A percentile compares a stretch with the other conserved stretches of the same genome.
Evolutionary conservation across 2,797 vertebrate genomes (phyloP).

Genomic region (Argyrosomus regius): DNA sequence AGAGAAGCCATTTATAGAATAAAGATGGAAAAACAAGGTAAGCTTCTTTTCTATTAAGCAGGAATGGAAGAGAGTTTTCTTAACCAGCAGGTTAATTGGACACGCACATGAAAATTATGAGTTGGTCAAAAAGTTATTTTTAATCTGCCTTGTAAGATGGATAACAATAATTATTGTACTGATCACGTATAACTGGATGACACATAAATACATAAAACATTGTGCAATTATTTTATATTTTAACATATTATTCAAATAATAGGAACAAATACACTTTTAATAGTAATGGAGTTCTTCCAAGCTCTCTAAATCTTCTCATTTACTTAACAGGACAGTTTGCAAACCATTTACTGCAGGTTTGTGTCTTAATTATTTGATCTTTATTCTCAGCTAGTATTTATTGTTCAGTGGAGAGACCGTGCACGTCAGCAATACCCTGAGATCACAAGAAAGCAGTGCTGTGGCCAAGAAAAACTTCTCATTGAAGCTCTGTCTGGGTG

Average conservation of each 20-base stretch:
- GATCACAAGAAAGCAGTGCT: constrained; percentile 43
- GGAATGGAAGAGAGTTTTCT: constrained; percentile 10
- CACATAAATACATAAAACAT: constrained; percentile 33
- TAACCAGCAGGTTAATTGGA: constrained; percentile 42
- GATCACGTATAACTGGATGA: constrained; percentile 42
- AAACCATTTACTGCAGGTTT: constrained; percentile 14
- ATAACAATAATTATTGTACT: constrained; percentile 65
- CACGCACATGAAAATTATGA: constrained; percentile 39
- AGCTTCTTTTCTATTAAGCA: constrained; percentile 2
- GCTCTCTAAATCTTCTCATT: constrained; percentile 1
- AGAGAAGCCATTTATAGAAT: constrained; percentile 37
- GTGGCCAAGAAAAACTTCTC: constrained; percentile 58
- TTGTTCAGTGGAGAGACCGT: constrained; percentile 39
- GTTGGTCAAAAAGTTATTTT: constrained; percentile 40
- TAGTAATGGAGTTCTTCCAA: neutral
- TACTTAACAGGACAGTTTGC: neutral
- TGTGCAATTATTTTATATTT: constrained; percentile 40
- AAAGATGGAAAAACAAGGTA: constrained; percentile 41
- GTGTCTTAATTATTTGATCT: constrained; percentile 41
- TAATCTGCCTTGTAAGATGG: constrained; percentile 50
- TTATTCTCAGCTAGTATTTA: constrained; percentile 45
- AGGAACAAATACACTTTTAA: neutral
- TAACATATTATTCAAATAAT: neutral
- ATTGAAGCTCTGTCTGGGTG: constrained; percentile 42
- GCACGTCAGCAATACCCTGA: constrained; percentile 51